phyloP scores from a whole-genome alignment of 2,888 invertebrate genomes.

The Lampropteryx suffumata region DNA sequence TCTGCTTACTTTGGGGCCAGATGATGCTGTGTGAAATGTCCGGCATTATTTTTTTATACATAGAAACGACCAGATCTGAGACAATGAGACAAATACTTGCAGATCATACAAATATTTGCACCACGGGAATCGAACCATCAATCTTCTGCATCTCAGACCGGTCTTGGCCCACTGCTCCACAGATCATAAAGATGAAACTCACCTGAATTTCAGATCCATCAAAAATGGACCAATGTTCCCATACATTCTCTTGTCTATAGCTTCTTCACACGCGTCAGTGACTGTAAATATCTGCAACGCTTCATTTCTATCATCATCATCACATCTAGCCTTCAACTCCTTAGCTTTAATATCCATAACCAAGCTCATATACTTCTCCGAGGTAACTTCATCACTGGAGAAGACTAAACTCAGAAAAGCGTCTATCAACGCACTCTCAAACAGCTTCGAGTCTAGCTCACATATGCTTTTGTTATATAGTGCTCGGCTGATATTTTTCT shows the following conservation, averaged over 20 bases:
- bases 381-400: constrained; percentile 44
- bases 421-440: constrained; percentile 53
- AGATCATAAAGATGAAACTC: constrained; percentile 20
- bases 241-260: constrained; percentile 43
- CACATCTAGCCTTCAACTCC: constrained; percentile 42
- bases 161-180: no score
- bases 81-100: no score
- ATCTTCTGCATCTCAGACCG: no score
- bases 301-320: constrained; percentile 36
- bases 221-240: constrained; percentile 54
- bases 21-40: no score
- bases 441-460: constrained; percentile 57
- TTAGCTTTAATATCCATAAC: constrained; percentile 72
- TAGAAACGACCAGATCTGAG: no score
- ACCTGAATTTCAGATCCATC: constrained; percentile 57
- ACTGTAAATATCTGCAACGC: constrained; percentile 52
- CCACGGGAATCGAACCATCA: no score
- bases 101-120: no score
- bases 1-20: no score
- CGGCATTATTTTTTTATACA: no score
- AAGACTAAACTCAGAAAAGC: constrained; percentile 64
- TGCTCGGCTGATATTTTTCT: constrained; percentile 61
- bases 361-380: constrained; percentile 66
- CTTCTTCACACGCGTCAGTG: constrained; percentile 47
- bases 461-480: constrained; percentile 73